Percentiles rank a stretch among this genome's conserved stretches.
Evolutionary conservation across 2,113 vertebrate genomes (phyloP).

Genomic region (Polyodon spathula): DNA sequence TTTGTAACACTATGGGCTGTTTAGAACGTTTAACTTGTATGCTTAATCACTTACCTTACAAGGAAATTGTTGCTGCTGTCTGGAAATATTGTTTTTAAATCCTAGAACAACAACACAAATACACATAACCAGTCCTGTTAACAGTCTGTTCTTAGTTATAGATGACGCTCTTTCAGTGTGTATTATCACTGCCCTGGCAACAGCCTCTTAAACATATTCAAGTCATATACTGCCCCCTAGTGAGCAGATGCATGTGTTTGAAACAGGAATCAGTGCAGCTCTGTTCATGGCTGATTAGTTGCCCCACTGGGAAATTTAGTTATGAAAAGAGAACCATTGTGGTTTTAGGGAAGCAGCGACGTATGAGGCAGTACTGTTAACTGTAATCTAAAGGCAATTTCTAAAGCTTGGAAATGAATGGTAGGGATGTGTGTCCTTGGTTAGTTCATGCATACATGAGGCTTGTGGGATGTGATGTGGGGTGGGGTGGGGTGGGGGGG

Average conservation of each 20-base stretch:
- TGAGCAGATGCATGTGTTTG: conserved; percentile 24
- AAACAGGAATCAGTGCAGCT: conserved; percentile 25
- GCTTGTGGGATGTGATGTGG: too few species aligned
- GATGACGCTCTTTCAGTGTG: too few species aligned
- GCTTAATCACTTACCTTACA: too few species aligned
- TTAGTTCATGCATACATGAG: too few species aligned
- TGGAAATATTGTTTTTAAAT: too few species aligned
- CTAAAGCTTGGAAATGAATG: conserved; percentile 6
- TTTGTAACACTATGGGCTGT: too few species aligned
- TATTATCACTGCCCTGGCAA: not conserved
- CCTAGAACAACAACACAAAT: too few species aligned
- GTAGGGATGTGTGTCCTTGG: not conserved
- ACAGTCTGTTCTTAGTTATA: too few species aligned
- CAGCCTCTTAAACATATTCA: conserved; percentile 29
- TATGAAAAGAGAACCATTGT: conserved; percentile 22
- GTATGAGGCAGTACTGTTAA: conserved; percentile 17
- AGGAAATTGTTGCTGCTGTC: too few species aligned
- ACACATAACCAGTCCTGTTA: too few species aligned
- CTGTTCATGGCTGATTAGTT: conserved; percentile 13
- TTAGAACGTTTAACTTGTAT: too few species aligned
- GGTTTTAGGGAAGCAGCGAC: conserved; percentile 21
- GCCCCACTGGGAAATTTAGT: conserved; percentile 31
- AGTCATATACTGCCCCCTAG: conserved; percentile 66
- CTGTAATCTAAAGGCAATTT: conserved; percentile 26
- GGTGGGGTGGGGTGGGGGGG: too few species aligned